Evolutionary conservation across 2,113 vertebrate species (phyloP), one percentile per base, ranked within the genome.

Genomic region (Colaptes auratus): DNA sequence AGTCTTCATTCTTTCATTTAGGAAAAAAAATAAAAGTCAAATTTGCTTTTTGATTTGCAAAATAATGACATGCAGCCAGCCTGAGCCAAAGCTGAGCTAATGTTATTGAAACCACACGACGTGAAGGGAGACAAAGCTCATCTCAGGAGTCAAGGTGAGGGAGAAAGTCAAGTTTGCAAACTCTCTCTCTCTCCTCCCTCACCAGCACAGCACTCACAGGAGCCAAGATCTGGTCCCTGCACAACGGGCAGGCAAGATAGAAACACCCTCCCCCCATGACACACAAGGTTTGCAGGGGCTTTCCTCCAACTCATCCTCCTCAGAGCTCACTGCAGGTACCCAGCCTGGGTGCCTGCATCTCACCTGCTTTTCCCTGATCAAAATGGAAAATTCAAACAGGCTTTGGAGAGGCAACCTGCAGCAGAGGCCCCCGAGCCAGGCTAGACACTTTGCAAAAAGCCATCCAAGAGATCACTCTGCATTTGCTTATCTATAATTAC

Each of bases 11-110:
- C 76, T 35, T 74, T 86, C 78, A 83, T 90, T 91, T 91, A 87
- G 74, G 90, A 93, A 92, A 94, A 92, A 92, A 92, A 94, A 93
- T 86, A 89, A 74, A 94, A 96, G 85, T 71, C 91, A 80, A 87
- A 74, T 83, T 84, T 90, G 89, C 71, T 71, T 90, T 94, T 76
- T 88, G 87, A 89, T 93, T 88, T 80, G 73, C 93, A 88, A 56
- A 96, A 94, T 82, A 95, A 93, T 61, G 82, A 86, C 91, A 93
- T 35, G 80, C 85, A 95, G 55, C 46, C 67, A 90, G 70, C 58
- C 74, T 0, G 10, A 92, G 82, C 75, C 72, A 95, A 96, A 96
- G 86, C 87, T 90, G 93, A 96, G 88, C 92, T 95, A 42, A 95
- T 35, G 65, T 85, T 94, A 87, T 65, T 81, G 86, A 95, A 95